A percentile compares a stretch with the other conserved stretches of the same genome.
phyloP scores from a whole-genome alignment of 2,797 vertebrate species.

The Mormyrus proboscirostris region DNA sequence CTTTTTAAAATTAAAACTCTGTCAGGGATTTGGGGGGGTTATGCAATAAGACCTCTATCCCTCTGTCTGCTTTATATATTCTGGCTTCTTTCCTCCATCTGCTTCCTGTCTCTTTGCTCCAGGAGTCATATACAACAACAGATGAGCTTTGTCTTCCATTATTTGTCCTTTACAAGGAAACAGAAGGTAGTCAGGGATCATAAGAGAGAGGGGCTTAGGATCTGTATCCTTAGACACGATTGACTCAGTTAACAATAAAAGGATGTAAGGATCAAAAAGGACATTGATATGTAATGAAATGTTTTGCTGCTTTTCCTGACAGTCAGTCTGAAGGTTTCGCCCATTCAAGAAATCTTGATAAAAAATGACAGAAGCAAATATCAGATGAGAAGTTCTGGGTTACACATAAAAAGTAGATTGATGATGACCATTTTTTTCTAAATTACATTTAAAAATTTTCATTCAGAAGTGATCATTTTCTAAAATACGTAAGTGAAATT shows the following conservation, averaged over 20 bases:
- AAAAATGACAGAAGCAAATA: neutral
- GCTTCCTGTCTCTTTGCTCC: constrained; percentile 28
- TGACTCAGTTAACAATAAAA: constrained; percentile 1
- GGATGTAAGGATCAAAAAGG: neutral
- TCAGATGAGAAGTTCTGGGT: neutral
- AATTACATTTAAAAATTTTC: neutral
- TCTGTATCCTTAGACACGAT: neutral
- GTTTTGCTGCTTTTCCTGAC: neutral
- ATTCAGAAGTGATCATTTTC: neutral
- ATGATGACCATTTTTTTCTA: neutral
- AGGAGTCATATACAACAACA: constrained; percentile 29
- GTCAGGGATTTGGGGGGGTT: neutral
- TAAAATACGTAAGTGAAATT: neutral
- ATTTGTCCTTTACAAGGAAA: constrained; percentile 9
- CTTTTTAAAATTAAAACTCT: neutral
- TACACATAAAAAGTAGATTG: neutral
- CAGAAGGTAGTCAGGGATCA: neutral
- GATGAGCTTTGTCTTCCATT: constrained; percentile 26
- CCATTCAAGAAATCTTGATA: neutral
- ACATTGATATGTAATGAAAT: neutral
- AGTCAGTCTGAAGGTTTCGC: neutral
- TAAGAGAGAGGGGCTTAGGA: neutral
- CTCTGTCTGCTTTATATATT: neutral
- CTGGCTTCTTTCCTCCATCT: constrained; percentile 14
- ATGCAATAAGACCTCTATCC: neutral